Evolutionary conservation across 2,888 invertebrate genomes (phyloP).

Genomic region (Pardosa pseudoannulata): DNA sequence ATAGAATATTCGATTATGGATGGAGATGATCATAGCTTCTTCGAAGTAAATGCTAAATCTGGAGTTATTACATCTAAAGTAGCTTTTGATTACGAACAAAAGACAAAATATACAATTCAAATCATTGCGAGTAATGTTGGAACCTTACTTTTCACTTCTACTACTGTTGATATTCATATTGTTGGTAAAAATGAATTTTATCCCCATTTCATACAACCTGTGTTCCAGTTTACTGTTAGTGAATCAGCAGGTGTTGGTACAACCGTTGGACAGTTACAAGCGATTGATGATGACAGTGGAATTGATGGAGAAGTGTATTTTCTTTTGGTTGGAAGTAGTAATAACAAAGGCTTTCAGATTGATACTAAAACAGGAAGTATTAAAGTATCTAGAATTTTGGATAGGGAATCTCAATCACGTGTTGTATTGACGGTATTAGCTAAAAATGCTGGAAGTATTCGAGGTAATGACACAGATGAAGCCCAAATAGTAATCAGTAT

Average conservation of each 20-base stretch:
- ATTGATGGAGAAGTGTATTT: slow-evolving; percentile 93
- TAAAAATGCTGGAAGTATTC: slow-evolving; percentile 94
- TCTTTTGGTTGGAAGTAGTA: slow-evolving; percentile 94
- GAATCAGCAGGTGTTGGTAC: slow-evolving; percentile 92
- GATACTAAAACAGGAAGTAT: slow-evolving; percentile 88
- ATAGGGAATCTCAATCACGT: slow-evolving; percentile 91
- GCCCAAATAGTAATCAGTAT: slow-evolving; percentile 95
- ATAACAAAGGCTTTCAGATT: slow-evolving; percentile 92
- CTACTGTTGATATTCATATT: slow-evolving; percentile 84
- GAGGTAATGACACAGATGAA: slow-evolving; percentile 96
- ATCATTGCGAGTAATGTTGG: slow-evolving; percentile 92
- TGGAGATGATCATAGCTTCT: slow-evolving; percentile 86
- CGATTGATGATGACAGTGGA: slow-evolving; percentile 92
- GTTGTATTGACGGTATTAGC: slow-evolving; percentile 94
- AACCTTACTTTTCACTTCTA: slow-evolving; percentile 85
- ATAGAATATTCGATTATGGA: slow-evolving; percentile 87
- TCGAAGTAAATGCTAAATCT: slow-evolving; percentile 86
- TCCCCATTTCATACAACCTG: slow-evolving; percentile 91
- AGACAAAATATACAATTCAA: slow-evolving; percentile 84
- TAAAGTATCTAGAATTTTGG: slow-evolving; percentile 87
- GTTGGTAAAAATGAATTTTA: slow-evolving; percentile 92
- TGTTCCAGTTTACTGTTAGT: slow-evolving; percentile 94
- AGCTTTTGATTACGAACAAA: slow-evolving; percentile 92
- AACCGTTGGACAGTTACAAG: slow-evolving; percentile 89
- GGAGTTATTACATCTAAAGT: slow-evolving; percentile 87